Conservation (phyloP, 2,888 invertebrate species). For the Odontothrips loti region DNA sequence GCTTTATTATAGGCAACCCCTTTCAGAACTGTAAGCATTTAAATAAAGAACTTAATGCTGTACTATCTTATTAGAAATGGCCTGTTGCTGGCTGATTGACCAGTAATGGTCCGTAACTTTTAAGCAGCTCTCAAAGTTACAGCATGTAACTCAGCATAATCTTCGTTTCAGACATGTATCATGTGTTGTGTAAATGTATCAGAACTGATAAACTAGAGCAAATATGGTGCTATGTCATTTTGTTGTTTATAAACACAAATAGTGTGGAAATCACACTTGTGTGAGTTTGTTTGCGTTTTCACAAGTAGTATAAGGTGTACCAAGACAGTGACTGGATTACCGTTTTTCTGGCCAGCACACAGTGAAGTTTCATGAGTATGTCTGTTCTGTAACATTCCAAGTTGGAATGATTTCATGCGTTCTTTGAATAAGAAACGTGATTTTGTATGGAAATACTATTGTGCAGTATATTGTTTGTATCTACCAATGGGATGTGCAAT, state of each 20-base stretch:
- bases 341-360: background rate
- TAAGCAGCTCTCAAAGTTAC: background rate
- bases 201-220: background rate
- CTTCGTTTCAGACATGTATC: background rate
- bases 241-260: background rate
- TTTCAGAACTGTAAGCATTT: background rate
- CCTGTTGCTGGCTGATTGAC: background rate
- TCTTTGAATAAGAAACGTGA: background rate
- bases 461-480: background rate
- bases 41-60: background rate
- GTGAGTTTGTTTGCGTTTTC: background rate
- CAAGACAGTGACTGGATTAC: background rate
- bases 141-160: background rate
- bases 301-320: background rate
- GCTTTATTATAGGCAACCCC: background rate
- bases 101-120: background rate
- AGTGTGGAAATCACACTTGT: background rate
- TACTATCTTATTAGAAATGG: background rate
- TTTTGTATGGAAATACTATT: background rate
- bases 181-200: background rate
- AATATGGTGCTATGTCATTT: background rate
- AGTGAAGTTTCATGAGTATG: background rate
- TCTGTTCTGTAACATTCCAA: background rate
- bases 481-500: background rate
- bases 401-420: background rate